These are phyloP conservation scores for Chrysolina oricalcia DNA, from an alignment of 2,888 invertebrate genomes.

Conservation along the genomic window DNA sequence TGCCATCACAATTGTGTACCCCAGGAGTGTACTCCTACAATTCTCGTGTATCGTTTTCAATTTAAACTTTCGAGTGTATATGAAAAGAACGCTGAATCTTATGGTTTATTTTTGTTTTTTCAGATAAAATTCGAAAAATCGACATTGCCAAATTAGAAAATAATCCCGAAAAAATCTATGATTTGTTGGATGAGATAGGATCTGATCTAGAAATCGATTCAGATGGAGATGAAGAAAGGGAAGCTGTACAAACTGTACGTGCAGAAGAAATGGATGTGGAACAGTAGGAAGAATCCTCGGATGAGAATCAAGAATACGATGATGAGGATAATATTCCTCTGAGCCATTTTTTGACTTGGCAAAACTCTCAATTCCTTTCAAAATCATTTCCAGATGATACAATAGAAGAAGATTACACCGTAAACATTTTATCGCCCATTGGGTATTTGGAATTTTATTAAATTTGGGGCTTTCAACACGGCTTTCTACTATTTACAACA, in stretches of 20 bases:
- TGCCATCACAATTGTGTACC: slow-evolving; percentile 3
- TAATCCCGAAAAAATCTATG: neutral
- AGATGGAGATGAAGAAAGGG: neutral
- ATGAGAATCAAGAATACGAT: slow-evolving; percentile 3
- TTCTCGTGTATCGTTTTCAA: neutral
- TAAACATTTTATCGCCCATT: neutral
- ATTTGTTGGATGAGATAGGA: slow-evolving; percentile 2
- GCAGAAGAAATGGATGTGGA: slow-evolving; percentile 9
- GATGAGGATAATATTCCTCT: slow-evolving; percentile 1
- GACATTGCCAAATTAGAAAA: slow-evolving; percentile 6
- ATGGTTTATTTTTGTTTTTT: neutral
- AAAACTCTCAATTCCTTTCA: neutral
- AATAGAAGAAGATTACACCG: neutral
- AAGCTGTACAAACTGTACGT: neutral
- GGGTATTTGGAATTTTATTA: neutral
- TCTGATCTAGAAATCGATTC: slow-evolving; percentile 9
- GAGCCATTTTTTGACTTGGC: neutral
- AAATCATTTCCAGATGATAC: neutral
- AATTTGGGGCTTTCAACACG: neutral
- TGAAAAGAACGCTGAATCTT: slow-evolving; percentile 4
- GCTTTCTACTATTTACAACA: neutral
- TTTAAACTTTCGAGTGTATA: neutral
- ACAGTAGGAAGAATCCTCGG: slow-evolving; percentile 4
- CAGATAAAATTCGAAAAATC: neutral
- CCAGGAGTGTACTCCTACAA: slow-evolving; percentile 1